Percentiles rank a stretch among this genome's conserved stretches.
phyloP scores from a whole-genome alignment of 2,113 vertebrate species.

The Nesoenas mayeri region DNA sequence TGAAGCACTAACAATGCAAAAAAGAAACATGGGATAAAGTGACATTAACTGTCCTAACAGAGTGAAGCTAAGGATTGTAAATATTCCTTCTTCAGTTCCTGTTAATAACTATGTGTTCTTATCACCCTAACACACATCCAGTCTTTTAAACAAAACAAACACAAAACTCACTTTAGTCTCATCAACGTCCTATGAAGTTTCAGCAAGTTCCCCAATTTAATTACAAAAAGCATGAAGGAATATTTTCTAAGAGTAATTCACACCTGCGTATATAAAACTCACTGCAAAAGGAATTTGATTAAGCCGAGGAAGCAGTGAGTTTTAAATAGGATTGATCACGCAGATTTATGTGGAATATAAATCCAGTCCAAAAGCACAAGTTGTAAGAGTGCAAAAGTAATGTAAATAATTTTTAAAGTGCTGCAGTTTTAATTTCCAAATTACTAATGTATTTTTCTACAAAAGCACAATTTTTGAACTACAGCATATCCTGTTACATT shows the following conservation, averaged over 20 bases:
- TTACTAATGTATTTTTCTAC: background rate
- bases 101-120: background rate
- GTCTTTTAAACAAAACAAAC: background rate
- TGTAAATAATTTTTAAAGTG: background rate
- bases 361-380: background rate
- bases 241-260: background rate
- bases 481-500: background rate
- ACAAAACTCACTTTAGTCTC: background rate
- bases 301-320: background rate
- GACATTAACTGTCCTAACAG: background rate
- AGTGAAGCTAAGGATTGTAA: background rate
- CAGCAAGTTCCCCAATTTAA: background rate
- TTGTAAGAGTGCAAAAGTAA: background rate
- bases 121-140: background rate
- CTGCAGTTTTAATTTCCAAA: constrained; percentile 11
- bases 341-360: background rate
- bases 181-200: background rate
- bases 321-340: background rate
- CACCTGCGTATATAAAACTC: background rate
- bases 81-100: background rate
- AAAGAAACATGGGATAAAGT: background rate
- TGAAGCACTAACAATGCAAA: background rate
- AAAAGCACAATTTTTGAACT: background rate
- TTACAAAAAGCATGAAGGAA: background rate
- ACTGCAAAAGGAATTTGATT: background rate